These are phyloP conservation scores for Drosophila willistoni DNA, from an alignment of 1,140 invertebrate genomes.

Conservation along the genomic window DNA sequence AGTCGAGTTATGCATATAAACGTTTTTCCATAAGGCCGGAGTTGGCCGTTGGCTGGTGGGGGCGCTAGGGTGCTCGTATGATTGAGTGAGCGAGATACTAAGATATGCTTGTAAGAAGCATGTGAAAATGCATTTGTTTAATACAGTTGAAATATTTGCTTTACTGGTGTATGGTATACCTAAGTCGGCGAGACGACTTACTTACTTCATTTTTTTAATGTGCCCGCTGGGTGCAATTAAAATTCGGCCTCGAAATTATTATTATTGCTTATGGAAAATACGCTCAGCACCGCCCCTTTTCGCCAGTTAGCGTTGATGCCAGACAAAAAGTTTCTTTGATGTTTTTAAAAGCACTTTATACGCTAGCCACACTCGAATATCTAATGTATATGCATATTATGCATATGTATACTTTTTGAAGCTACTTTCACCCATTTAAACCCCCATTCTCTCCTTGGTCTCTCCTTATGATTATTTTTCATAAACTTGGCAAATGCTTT, in stretches of 20 bases:
- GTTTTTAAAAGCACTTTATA: slow-evolving; percentile 79
- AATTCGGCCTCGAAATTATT: slow-evolving; percentile 78
- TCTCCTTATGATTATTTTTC: slow-evolving; percentile 72
- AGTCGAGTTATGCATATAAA: no score
- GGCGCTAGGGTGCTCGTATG: no score
- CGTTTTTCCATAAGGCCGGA: no score
- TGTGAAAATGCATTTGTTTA: no score
- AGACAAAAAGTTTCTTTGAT: slow-evolving; percentile 50
- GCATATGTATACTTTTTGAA: slow-evolving; percentile 24
- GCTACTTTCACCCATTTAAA: neutral
- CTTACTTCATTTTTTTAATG: slow-evolving; percentile 41
- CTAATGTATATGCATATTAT: neutral
- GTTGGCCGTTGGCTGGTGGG: no score
- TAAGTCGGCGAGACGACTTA: no score
- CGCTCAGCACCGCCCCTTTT: slow-evolving; percentile 30
- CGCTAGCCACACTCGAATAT: slow-evolving; percentile 54
- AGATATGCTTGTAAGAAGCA: no score
- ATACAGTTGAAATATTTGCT: no score
- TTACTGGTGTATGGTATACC: no score
- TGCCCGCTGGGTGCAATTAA: slow-evolving; percentile 76
- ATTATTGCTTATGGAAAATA: slow-evolving; percentile 79
- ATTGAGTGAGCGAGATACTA: no score
- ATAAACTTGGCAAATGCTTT: slow-evolving; percentile 78
- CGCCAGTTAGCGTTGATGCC: slow-evolving; percentile 12
- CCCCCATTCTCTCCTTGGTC: neutral